These are phyloP conservation scores for Cheilosia urbana DNA, from an alignment of 2,888 invertebrate species.

Conservation along the genomic window DNA sequence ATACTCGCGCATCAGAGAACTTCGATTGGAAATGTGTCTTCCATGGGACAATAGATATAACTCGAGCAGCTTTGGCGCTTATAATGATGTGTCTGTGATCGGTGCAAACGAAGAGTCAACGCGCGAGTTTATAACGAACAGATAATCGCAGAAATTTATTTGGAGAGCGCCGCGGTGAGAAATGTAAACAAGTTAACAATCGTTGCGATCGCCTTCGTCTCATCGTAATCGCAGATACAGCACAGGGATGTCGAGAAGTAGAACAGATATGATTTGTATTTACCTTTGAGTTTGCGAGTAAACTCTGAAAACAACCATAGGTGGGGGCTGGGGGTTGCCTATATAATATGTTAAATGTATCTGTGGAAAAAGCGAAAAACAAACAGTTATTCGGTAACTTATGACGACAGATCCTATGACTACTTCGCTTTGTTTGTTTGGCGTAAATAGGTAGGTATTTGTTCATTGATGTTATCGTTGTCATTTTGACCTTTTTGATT, in stretches of 20 bases:
- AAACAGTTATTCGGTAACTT: too few relatives aligned
- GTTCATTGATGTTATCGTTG: too few relatives aligned
- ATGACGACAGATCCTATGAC: too few relatives aligned
- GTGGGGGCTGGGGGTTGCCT: too few relatives aligned
- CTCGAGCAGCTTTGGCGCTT: background rate
- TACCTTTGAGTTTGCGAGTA: slow-evolving; percentile 6
- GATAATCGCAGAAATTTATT: slow-evolving; percentile 34
- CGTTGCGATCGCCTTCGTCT: slow-evolving; percentile 17
- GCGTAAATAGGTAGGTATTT: too few relatives aligned
- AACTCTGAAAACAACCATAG: too few relatives aligned
- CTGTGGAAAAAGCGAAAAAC: too few relatives aligned
- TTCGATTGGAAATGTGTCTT: background rate
- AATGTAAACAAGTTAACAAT: slow-evolving; percentile 65
- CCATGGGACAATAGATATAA: background rate
- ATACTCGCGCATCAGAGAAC: too few relatives aligned
- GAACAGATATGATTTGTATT: slow-evolving; percentile 51
- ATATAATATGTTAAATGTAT: too few relatives aligned
- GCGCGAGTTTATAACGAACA: slow-evolving; percentile 5
- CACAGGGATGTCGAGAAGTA: slow-evolving; percentile 61
- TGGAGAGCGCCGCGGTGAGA: slow-evolving; percentile 28
- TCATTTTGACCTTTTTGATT: too few relatives aligned
- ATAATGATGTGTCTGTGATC: background rate
- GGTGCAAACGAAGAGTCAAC: background rate
- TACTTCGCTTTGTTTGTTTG: too few relatives aligned
- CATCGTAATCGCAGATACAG: slow-evolving; percentile 36